These are phyloP conservation scores for Moxostoma hubbsi DNA, from an alignment of 2,797 vertebrate genomes.

Conservation along the genomic window DNA sequence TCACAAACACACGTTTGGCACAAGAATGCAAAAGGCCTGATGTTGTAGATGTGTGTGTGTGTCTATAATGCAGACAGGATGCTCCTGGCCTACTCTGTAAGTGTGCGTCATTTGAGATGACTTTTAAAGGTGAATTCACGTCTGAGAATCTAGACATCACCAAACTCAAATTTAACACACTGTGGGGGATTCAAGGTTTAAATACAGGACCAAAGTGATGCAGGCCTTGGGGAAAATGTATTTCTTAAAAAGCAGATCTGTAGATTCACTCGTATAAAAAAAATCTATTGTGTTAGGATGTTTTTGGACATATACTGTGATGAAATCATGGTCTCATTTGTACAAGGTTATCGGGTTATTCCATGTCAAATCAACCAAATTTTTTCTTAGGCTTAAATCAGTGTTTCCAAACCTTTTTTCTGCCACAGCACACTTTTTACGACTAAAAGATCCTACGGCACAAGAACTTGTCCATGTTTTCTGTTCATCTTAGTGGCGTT, in stretches of 20 bases:
- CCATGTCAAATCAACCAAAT: too few relatives aligned
- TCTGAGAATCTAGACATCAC: constrained; percentile 38
- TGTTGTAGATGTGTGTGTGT: constrained; percentile 18
- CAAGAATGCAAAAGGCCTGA: neutral
- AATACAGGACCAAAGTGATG: neutral
- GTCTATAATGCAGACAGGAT: constrained; percentile 39
- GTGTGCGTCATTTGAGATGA: constrained; percentile 8
- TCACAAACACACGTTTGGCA: constrained; percentile 46
- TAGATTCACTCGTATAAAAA: neutral
- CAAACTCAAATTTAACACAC: neutral
- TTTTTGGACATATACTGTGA: too few relatives aligned
- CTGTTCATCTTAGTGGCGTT: too few relatives aligned
- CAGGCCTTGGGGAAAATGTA: neutral
- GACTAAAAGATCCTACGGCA: too few relatives aligned
- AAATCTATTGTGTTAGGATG: too few relatives aligned
- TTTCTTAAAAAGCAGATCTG: neutral
- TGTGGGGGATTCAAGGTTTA: neutral
- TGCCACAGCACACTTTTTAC: too few relatives aligned
- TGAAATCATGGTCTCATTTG: too few relatives aligned
- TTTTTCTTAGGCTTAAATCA: too few relatives aligned
- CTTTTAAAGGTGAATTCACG: constrained; percentile 20
- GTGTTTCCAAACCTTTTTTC: too few relatives aligned
- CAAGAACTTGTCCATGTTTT: too few relatives aligned
- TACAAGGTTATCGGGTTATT: too few relatives aligned
- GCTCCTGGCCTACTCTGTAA: constrained; percentile 19